phyloP scores from a whole-genome alignment of 2,888 invertebrate genomes.

The Ophioninae sp. region DNA sequence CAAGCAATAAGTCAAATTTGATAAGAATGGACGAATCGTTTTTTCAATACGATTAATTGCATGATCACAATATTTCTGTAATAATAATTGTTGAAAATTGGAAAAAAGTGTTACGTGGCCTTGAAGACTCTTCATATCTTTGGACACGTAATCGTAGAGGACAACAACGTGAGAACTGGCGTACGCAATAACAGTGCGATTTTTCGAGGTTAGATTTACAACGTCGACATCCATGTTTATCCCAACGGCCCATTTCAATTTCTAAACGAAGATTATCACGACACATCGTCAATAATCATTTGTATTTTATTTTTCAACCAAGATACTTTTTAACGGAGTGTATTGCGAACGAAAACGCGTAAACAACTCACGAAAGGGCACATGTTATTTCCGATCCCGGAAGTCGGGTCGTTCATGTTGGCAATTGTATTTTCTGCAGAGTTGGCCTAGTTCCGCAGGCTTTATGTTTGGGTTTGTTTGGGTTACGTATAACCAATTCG shows the following conservation, averaged over 20 bases:
- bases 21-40: no score
- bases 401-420: constrained; percentile 13
- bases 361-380: constrained; percentile 65
- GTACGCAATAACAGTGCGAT: constrained; percentile 84
- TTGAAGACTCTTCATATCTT: constrained; percentile 85
- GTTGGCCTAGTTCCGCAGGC: neutral
- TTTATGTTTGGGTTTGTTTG: no score
- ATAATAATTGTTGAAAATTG: neutral
- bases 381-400: constrained; percentile 21
- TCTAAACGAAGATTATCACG: constrained; percentile 77
- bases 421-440: neutral
- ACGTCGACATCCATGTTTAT: constrained; percentile 84
- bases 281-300: constrained; percentile 3
- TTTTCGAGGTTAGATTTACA: constrained; percentile 83
- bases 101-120: constrained; percentile 84
- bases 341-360: neutral
- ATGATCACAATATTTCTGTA: neutral
- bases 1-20: neutral
- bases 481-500: neutral
- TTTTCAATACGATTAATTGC: no score
- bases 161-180: constrained; percentile 85
- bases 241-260: constrained; percentile 85
- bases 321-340: neutral
- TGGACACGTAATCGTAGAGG: constrained; percentile 85
- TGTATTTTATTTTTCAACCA: neutral